Evolutionary conservation across 2,888 invertebrate species (phyloP).

Genomic region (Lepidocyrtoides sp.): DNA sequence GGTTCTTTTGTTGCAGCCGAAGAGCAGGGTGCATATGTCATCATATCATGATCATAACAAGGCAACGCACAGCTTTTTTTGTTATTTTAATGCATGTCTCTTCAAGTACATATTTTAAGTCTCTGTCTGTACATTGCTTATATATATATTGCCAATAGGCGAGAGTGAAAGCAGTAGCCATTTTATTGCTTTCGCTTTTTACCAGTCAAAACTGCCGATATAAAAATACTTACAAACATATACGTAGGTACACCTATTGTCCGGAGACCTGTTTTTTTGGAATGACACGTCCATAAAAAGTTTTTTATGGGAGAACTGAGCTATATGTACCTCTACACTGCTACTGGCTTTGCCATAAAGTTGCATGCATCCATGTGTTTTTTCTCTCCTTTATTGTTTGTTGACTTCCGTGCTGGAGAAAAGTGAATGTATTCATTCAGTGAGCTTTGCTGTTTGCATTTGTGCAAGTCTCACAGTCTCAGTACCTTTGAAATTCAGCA

Average conservation of each 20-base stretch:
- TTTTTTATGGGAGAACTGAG: conserved; percentile 38
- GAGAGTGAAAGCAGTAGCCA: conserved; percentile 44
- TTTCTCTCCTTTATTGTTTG: conserved; percentile 37
- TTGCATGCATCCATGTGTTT: conserved; percentile 14
- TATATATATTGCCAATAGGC: conserved; percentile 6
- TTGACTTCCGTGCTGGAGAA: conserved; percentile 20
- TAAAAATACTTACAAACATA: neutral
- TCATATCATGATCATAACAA: neutral
- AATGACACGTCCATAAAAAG: conserved; percentile 56
- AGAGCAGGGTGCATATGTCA: neutral
- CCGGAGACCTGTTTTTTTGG: conserved; percentile 45
- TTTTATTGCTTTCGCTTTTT: conserved; percentile 39
- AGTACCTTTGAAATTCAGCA: neutral
- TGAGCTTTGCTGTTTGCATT: neutral
- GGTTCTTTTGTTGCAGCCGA: neutral
- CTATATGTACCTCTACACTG: neutral
- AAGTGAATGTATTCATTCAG: neutral
- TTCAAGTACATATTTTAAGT: too few relatives aligned
- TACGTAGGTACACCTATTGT: conserved; percentile 2
- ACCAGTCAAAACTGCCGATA: neutral
- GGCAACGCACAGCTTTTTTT: too few relatives aligned
- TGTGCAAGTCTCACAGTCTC: too few relatives aligned
- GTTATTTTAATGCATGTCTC: too few relatives aligned
- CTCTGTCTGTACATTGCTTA: neutral
- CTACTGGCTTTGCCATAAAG: neutral